Conservation (phyloP, 1,140 invertebrate species). For the Plodia interpunctella region DNA sequence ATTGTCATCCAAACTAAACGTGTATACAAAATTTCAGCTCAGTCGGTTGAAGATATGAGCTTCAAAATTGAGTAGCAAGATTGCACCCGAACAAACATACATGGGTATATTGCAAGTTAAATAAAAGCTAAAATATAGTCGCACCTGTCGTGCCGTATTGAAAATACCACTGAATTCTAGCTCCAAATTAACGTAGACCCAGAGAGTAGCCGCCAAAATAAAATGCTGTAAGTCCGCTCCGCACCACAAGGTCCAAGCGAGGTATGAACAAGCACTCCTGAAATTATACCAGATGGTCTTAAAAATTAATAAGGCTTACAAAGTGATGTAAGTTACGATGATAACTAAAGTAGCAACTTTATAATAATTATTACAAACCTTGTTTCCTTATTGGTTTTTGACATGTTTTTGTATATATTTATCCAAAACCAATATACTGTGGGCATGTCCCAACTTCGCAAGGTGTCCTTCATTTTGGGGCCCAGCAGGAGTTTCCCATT, state of each 20-base stretch:
- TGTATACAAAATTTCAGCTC: too few species aligned
- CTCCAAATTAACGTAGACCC: slow-evolving; percentile 57
- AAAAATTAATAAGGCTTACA: too few species aligned
- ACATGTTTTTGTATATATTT: slow-evolving; percentile 48
- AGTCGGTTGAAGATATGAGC: too few species aligned
- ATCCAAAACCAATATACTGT: slow-evolving; percentile 63
- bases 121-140: too few species aligned
- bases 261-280: slow-evolving; percentile 56
- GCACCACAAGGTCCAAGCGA: slow-evolving; percentile 57
- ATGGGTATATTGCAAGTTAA: too few species aligned
- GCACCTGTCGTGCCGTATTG: slow-evolving; percentile 37
- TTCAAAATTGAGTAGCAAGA: too few species aligned
- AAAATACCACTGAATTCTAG: slow-evolving; percentile 44
- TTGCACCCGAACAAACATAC: too few species aligned
- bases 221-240: slow-evolving; percentile 45
- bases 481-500: slow-evolving; percentile 50
- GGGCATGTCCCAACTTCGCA: slow-evolving; percentile 61
- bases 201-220: slow-evolving; percentile 49
- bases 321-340: too few species aligned
- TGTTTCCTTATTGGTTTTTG: slow-evolving; percentile 54
- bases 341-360: too few species aligned
- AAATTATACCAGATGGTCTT: slow-evolving; percentile 9
- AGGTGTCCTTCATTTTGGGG: slow-evolving; percentile 54
- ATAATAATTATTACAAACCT: slow-evolving; percentile 33
- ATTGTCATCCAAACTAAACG: too few species aligned